phyloP scores from a whole-genome alignment of 2,888 invertebrate genomes.

The Tineola bisselliella region DNA sequence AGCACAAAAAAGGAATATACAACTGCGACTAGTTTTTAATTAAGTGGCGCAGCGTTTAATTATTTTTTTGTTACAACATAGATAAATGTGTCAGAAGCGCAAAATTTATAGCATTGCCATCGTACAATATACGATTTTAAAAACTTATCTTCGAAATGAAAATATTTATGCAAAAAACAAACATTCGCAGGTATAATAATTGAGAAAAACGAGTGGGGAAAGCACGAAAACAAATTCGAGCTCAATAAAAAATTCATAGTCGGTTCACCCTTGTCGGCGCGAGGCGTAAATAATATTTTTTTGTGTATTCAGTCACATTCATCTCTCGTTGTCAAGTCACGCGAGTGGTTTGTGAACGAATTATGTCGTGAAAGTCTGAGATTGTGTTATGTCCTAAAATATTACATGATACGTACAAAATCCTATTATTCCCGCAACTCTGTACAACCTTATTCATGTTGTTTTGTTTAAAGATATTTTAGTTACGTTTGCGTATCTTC shows the following conservation, averaged over 20 bases:
- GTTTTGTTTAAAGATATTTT: background rate
- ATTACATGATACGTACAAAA: conserved; percentile 6
- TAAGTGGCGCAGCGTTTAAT: background rate
- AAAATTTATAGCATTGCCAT: background rate
- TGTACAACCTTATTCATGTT: background rate
- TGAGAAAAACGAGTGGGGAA: conserved; percentile 11
- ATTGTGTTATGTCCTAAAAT: conserved; percentile 6
- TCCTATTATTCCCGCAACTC: background rate
- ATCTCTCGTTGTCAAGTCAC: conserved; percentile 29
- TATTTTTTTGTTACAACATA: background rate
- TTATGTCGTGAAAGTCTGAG: conserved; percentile 6
- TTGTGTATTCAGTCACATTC: conserved; percentile 32
- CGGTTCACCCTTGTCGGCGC: conserved; percentile 27
- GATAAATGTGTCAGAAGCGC: background rate
- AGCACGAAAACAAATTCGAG: conserved; percentile 11
- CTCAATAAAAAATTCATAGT: conserved; percentile 34
- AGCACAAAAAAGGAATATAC: background rate
- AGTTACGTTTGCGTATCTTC: background rate
- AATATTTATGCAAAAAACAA: background rate
- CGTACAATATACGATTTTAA: background rate
- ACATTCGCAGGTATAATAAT: conserved; percentile 11
- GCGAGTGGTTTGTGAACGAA: conserved; percentile 14
- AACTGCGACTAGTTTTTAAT: background rate
- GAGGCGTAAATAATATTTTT: conserved; percentile 36
- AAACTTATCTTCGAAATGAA: background rate